These are phyloP conservation scores for Drosophila aldrichi DNA, from an alignment of 2,888 invertebrate species.

Conservation along the genomic window DNA sequence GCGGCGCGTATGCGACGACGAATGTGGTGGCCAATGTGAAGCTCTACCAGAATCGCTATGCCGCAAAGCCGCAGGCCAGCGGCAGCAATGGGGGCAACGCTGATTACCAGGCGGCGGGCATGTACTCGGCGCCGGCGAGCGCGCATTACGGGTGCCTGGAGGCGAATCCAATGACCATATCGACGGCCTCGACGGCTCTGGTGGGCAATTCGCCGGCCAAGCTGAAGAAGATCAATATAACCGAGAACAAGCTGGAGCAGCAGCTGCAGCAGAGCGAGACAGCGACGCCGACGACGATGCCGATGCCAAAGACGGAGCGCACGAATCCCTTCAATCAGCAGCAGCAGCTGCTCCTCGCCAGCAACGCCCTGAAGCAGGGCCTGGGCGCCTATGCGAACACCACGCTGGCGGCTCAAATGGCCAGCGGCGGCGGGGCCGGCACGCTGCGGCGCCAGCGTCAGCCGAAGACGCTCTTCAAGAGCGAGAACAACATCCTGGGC, in stretches of 20 bases:
- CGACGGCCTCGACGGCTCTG: slow-evolving; percentile 80
- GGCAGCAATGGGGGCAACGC: slow-evolving; percentile 61
- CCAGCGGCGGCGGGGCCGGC: slow-evolving; percentile 81
- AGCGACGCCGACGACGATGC: background rate
- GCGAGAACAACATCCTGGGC: slow-evolving; percentile 84
- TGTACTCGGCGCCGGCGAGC: slow-evolving; percentile 85
- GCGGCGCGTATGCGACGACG: slow-evolving; percentile 85
- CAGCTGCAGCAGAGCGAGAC: slow-evolving; percentile 50
- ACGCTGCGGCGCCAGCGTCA: slow-evolving; percentile 84
- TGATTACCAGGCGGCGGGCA: slow-evolving; percentile 83
- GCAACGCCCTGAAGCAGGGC: slow-evolving; percentile 83
- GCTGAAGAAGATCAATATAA: slow-evolving; percentile 84
- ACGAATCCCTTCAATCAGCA: slow-evolving; percentile 79
- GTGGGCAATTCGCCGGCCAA: slow-evolving; percentile 76
- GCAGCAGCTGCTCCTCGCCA: slow-evolving; percentile 82
- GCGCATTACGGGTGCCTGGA: slow-evolving; percentile 82
- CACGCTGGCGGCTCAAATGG: slow-evolving; percentile 80
- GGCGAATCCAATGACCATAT: slow-evolving; percentile 81
- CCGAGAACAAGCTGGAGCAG: slow-evolving; percentile 79
- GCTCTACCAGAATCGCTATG: slow-evolving; percentile 85
- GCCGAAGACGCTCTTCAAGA: slow-evolving; percentile 84
- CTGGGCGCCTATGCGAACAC: slow-evolving; percentile 83
- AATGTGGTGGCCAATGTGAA: slow-evolving; percentile 85
- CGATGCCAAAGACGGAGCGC: slow-evolving; percentile 44
- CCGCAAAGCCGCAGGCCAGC: slow-evolving; percentile 60